Conservation (phyloP, 2,797 vertebrate species). For the Mionectes olivaceus region DNA sequence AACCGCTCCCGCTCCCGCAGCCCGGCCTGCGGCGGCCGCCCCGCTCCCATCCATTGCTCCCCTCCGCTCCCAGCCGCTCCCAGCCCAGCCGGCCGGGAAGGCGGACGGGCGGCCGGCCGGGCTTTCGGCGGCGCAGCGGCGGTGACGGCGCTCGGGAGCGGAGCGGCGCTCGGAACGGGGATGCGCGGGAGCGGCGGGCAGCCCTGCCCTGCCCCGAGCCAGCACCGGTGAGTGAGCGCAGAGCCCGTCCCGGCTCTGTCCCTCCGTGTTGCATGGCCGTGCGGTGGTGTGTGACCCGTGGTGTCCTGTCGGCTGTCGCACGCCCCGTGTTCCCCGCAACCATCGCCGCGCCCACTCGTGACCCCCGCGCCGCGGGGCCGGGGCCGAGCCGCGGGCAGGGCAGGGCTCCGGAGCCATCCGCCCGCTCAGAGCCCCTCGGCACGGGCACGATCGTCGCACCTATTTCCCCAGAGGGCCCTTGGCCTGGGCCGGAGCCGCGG, state of each 20-base stretch:
- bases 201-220: slow-evolving; percentile 34
- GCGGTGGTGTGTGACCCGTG: not conserved
- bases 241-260: not conserved
- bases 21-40: slow-evolving; percentile 59
- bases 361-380: not conserved
- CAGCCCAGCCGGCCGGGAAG: not conserved
- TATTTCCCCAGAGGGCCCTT: not conserved
- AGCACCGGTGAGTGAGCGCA: slow-evolving; percentile 66
- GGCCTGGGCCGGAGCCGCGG: not conserved
- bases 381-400: not conserved
- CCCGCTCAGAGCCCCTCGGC: not conserved
- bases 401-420: not conserved
- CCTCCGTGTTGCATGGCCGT: not conserved
- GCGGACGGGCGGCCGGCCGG: not conserved
- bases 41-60: not conserved
- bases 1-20: slow-evolving; percentile 68
- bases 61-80: not conserved
- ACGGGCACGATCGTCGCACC: not conserved
- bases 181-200: slow-evolving; percentile 27
- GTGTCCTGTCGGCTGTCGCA: not conserved
- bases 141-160: not conserved
- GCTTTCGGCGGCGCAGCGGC: not conserved
- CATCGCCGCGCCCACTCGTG: not conserved
- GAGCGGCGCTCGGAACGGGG: not conserved
- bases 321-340: not conserved